Conservation (phyloP, 2,888 invertebrate genomes). For the Baronia brevicornis region DNA sequence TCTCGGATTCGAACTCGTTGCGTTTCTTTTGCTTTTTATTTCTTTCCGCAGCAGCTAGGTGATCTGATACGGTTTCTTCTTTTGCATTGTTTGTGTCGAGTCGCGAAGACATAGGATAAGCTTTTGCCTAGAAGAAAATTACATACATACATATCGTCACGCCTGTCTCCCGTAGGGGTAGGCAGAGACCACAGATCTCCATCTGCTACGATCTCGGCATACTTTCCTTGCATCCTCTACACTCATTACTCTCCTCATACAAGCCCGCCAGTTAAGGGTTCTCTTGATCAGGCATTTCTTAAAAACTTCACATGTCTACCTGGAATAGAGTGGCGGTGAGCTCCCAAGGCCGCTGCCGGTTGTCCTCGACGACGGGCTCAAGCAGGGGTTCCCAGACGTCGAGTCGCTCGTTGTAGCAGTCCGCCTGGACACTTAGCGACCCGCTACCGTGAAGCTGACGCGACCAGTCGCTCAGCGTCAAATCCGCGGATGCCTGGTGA, state of each 20-base stretch:
- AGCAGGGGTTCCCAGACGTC: conserved; percentile 89
- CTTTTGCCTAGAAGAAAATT: conserved; percentile 60
- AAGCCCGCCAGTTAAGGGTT: too few relatives aligned
- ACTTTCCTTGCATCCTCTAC: too few relatives aligned
- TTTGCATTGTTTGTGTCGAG: conserved; percentile 38
- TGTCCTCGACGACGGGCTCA: conserved; percentile 83
- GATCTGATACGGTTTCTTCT: conserved; percentile 35
- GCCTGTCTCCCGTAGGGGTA: too few relatives aligned
- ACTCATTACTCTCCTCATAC: too few relatives aligned
- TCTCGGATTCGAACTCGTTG: conserved; percentile 70
- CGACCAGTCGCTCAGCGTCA: conserved; percentile 81
- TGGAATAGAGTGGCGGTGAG: conserved; percentile 79
- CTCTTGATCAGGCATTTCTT: background rate
- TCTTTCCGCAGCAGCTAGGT: conserved; percentile 32
- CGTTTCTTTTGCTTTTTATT: conserved; percentile 41
- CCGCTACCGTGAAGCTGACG: conserved; percentile 67
- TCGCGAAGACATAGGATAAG: conserved; percentile 71
- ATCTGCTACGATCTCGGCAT: too few relatives aligned
- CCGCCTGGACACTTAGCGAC: conserved; percentile 57
- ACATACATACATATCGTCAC: background rate
- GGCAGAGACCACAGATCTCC: too few relatives aligned
- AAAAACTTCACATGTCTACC: conserved; percentile 29
- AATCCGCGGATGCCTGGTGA: conserved; percentile 73
- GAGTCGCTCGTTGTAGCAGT: conserved; percentile 80
- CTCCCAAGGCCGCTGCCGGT: conserved; percentile 83